Percentiles rank a stretch among this genome's conserved stretches.
Conservation (phyloP, 1,140 invertebrate species). For the Bombus soroeensis region DNA sequence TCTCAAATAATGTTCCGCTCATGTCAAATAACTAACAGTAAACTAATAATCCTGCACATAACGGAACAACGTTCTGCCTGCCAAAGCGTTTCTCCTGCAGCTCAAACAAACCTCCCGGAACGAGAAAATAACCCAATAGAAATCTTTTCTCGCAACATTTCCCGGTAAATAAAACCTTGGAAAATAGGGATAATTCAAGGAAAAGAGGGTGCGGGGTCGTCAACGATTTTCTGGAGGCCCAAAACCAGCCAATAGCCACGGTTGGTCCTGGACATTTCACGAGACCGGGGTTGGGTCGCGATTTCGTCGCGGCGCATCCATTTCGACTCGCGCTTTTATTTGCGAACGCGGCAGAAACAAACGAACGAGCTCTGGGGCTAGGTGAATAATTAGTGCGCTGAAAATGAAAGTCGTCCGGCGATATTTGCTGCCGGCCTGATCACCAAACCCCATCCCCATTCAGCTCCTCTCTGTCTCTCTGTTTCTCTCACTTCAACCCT, state of each 20-base stretch:
- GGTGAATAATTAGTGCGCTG: conserved; percentile 76
- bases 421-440: conserved; percentile 71
- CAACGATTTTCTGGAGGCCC: background rate
- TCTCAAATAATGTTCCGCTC: background rate
- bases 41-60: background rate
- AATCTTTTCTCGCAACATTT: background rate
- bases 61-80: background rate
- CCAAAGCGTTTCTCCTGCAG: background rate
- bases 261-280: background rate
- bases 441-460: conserved; percentile 19
- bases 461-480: conserved; percentile 4
- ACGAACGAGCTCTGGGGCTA: conserved; percentile 68
- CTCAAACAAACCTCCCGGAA: background rate
- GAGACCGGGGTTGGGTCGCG: background rate
- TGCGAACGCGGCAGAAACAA: conserved; percentile 71
- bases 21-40: background rate
- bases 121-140: background rate
- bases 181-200: background rate
- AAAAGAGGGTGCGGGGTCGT: background rate
- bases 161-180: background rate
- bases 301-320: conserved; percentile 50
- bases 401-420: conserved; percentile 76
- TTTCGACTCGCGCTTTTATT: conserved; percentile 66
- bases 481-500: background rate
- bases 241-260: background rate